phyloP scores from a whole-genome alignment of 1,140 invertebrate genomes.

The Cheumatopsyche charites region DNA sequence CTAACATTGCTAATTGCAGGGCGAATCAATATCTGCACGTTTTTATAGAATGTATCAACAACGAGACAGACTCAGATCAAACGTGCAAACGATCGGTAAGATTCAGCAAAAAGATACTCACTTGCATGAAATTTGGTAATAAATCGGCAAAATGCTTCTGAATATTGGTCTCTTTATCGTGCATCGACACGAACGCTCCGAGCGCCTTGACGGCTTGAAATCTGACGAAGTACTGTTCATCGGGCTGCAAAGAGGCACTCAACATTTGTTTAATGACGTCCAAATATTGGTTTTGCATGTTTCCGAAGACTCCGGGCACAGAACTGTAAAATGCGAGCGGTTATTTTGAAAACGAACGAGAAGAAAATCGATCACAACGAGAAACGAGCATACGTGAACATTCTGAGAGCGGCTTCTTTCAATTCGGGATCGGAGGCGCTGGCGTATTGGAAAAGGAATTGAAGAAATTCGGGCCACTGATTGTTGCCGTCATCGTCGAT shows the following conservation, averaged over 20 bases:
- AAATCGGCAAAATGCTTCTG: conserved; percentile 88
- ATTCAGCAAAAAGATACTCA: conserved; percentile 49
- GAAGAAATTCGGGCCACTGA: conserved; percentile 95
- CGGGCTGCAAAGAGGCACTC: conserved; percentile 76
- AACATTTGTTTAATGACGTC: conserved; percentile 96
- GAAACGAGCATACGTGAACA: conserved; percentile 80
- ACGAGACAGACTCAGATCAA: conserved; percentile 14
- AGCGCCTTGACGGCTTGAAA: conserved; percentile 85
- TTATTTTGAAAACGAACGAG: conserved; percentile 1
- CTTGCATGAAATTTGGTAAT: conserved; percentile 76
- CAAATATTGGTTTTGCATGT: conserved; percentile 90
- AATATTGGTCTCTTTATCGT: conserved; percentile 88
- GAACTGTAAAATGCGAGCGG: conserved; percentile 66
- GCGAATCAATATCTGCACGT: conserved; percentile 29
- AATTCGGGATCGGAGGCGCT: conserved; percentile 79
- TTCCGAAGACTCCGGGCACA: conserved; percentile 96
- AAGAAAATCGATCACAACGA: not conserved
- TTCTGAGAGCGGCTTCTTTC: conserved; percentile 92
- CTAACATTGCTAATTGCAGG: conserved; percentile 46
- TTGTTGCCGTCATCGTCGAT: conserved; percentile 97
- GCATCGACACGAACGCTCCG: conserved; percentile 87
- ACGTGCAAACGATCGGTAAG: conserved; percentile 3
- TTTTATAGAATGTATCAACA: conserved; percentile 26
- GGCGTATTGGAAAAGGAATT: conserved; percentile 95
- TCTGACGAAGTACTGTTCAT: conserved; percentile 72